Percentiles rank a stretch among this genome's conserved stretches.
Evolutionary conservation across 2,797 vertebrate species (phyloP).

Genomic region (Australoheros facetus): DNA sequence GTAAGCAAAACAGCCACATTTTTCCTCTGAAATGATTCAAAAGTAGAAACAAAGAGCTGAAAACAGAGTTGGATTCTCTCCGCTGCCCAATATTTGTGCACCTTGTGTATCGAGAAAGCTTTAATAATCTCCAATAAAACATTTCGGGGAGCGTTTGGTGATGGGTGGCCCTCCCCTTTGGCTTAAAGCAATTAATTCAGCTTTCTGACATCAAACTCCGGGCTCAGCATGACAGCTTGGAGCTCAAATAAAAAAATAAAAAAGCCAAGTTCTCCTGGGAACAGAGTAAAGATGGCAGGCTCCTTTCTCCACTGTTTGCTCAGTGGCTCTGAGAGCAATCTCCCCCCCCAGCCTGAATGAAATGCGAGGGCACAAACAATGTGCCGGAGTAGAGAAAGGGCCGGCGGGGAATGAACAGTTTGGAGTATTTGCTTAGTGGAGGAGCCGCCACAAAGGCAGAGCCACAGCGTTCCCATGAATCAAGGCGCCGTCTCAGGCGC

Average conservation of each 20-base stretch:
- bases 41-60: slow-evolving; percentile 27
- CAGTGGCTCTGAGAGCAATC: slow-evolving; percentile 92
- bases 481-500: slow-evolving; percentile 82
- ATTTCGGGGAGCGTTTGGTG: slow-evolving; percentile 83
- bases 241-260: slow-evolving; percentile 84
- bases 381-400: slow-evolving; percentile 89
- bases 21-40: slow-evolving; percentile 14
- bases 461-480: slow-evolving; percentile 91
- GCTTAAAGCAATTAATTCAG: slow-evolving; percentile 97
- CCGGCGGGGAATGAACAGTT: slow-evolving; percentile 91
- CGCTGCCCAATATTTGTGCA: slow-evolving; percentile 48
- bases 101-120: slow-evolving; percentile 58
- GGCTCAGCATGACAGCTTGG: slow-evolving; percentile 92
- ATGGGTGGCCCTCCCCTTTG: slow-evolving; percentile 82
- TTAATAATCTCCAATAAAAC: slow-evolving; percentile 68
- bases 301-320: slow-evolving; percentile 96
- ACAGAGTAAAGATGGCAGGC: slow-evolving; percentile 88
- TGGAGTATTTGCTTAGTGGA: slow-evolving; percentile 98
- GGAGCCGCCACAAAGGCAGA: slow-evolving; percentile 90
- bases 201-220: slow-evolving; percentile 92
- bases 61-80: slow-evolving; percentile 10
- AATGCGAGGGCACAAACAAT: slow-evolving; percentile 96
- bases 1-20: slow-evolving; percentile 12
- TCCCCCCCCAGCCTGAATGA: slow-evolving; percentile 89
- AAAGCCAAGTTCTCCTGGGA: slow-evolving; percentile 97